phyloP scores from a whole-genome alignment of 2,797 vertebrate genomes.

The Hydrophis major region DNA sequence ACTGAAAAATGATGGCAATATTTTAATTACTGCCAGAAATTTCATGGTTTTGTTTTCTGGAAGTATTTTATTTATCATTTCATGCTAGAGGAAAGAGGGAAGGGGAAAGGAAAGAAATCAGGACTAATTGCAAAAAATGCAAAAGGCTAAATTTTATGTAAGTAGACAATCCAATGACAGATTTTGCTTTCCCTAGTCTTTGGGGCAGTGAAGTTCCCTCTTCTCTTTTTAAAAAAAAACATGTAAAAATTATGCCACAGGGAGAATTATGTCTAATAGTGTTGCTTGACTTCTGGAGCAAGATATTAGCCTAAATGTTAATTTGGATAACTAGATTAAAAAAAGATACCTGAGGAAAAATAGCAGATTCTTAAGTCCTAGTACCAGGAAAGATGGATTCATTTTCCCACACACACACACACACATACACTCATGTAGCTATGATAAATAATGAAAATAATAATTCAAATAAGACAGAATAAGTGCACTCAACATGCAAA shows the following conservation, averaged over 20 bases:
- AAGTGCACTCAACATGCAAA: background rate
- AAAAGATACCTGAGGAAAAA: background rate
- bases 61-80: conserved; percentile 40
- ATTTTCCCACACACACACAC: background rate
- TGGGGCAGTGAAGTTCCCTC: background rate
- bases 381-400: background rate
- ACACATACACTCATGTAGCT: background rate
- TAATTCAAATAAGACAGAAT: background rate
- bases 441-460: background rate
- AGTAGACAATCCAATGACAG: conserved; percentile 27
- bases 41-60: conserved; percentile 24
- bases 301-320: conserved; percentile 13
- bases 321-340: background rate
- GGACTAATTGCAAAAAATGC: conserved; percentile 47
- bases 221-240: background rate
- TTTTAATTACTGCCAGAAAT: conserved; percentile 28
- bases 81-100: background rate
- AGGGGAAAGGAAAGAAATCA: background rate
- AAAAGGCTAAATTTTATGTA: conserved; percentile 41
- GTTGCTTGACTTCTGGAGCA: conserved; percentile 11
- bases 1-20: conserved; percentile 20
- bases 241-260: background rate
- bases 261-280: background rate
- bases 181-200: conserved; percentile 22
- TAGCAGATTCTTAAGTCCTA: background rate